These are phyloP conservation scores for Eurystomus gularis DNA, from an alignment of 2,113 vertebrate species.

Conservation along the genomic window DNA sequence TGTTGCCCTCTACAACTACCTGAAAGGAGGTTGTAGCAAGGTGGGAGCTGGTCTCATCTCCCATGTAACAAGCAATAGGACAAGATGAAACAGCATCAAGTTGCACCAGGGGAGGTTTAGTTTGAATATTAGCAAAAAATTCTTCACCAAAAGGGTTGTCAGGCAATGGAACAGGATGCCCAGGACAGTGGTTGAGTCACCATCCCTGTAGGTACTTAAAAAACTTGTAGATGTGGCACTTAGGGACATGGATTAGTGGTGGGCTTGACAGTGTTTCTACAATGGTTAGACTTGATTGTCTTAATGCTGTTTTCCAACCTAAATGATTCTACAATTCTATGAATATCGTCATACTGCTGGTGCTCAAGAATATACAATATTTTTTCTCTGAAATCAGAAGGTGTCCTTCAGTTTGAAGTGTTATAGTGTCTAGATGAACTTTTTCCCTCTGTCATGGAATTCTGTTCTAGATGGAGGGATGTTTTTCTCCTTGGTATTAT, in stretches of 20 bases:
- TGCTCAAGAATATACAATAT: background rate
- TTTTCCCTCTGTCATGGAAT: background rate
- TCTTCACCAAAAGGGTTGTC: background rate
- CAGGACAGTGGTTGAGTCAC: background rate
- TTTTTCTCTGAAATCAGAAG: background rate
- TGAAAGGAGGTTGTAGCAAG: background rate
- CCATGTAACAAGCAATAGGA: background rate
- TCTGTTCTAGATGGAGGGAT: background rate
- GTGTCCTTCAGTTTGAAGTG: background rate
- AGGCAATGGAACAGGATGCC: background rate
- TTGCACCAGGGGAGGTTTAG: background rate
- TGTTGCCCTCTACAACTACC: no score
- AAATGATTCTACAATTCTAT: background rate
- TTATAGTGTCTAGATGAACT: background rate
- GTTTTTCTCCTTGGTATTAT: background rate
- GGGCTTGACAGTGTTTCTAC: background rate
- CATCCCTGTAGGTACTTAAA: background rate
- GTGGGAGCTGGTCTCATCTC: fast-evolving
- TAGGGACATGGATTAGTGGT: background rate
- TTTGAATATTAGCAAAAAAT: background rate
- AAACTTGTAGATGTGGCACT: fast-evolving
- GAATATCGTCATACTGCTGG: background rate
- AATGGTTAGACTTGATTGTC: fast-evolving
- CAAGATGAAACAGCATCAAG: background rate
- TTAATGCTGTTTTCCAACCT: background rate